Evolutionary conservation across 2,888 invertebrate genomes (phyloP).

Genomic region (Sinohyriopsis cumingii): DNA sequence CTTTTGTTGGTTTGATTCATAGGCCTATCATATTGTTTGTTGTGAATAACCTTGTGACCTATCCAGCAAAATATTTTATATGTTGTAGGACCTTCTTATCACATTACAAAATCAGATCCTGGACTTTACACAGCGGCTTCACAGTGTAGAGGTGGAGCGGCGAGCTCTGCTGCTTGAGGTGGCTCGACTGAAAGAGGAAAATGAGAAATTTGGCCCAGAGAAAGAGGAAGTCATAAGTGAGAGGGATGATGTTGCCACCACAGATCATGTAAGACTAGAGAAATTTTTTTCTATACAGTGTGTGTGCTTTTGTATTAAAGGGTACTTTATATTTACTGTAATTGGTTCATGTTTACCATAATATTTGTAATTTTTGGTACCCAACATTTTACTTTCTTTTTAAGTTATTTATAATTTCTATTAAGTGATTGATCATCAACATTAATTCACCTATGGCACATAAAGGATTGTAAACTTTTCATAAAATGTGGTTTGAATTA

Average conservation of each 20-base stretch:
- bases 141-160: conserved; percentile 64
- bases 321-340: too few species aligned
- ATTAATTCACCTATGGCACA: too few species aligned
- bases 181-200: conserved; percentile 48
- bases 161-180: conserved; percentile 57
- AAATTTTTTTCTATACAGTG: too few species aligned
- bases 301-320: too few species aligned
- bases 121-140: conserved; percentile 64
- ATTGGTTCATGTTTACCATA: too few species aligned
- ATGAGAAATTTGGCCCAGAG: conserved; percentile 34
- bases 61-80: not conserved
- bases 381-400: too few species aligned
- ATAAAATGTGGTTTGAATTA: too few species aligned
- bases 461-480: too few species aligned
- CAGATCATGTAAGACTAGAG: conserved; percentile 31
- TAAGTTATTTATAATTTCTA: too few species aligned
- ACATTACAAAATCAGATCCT: conserved; percentile 65
- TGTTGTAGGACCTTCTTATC: conserved; percentile 55
- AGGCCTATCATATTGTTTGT: not conserved
- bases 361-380: too few species aligned
- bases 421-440: too few species aligned
- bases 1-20: conserved; percentile 2
- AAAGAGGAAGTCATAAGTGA: conserved; percentile 30
- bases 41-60: not conserved
- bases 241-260: conserved; percentile 39